phyloP scores from a whole-genome alignment of 2,113 vertebrate genomes.

The Coreoperca whiteheadi region DNA sequence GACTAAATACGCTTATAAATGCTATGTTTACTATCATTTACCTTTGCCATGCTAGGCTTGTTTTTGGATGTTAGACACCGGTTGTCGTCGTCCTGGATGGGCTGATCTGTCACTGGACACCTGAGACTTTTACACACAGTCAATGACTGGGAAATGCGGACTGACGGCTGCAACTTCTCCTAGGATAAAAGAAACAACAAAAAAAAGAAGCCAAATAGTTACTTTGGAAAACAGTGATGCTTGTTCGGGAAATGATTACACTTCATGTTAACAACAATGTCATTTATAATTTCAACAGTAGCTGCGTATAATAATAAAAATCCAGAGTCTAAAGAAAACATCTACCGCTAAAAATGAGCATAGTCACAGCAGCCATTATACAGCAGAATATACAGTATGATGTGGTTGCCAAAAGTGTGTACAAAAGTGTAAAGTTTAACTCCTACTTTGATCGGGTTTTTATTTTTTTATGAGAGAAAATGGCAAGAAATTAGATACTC shows the following conservation, averaged over 20 bases:
- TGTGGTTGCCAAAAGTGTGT: background rate
- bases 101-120: constrained; percentile 83
- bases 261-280: background rate
- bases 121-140: constrained; percentile 78
- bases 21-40: constrained; percentile 39
- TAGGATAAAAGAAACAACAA: background rate
- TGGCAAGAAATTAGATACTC: constrained; percentile 6
- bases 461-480: background rate
- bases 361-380: background rate
- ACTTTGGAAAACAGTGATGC: background rate
- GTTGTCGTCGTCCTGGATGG: constrained; percentile 86
- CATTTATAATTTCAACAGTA: background rate
- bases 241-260: background rate
- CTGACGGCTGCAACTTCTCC: background rate
- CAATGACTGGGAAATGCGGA: background rate
- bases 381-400: background rate
- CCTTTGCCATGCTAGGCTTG: constrained; percentile 87
- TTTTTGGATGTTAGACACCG: constrained; percentile 86
- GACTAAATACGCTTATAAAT: background rate
- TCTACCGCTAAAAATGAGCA: background rate
- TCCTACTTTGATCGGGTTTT: background rate
- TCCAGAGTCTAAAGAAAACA: background rate
- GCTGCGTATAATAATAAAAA: background rate
- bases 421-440: background rate
- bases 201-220: background rate